Base-by-base conservation (phyloP, 1,140 invertebrate species). In the Drosophila arizonae region DNA sequence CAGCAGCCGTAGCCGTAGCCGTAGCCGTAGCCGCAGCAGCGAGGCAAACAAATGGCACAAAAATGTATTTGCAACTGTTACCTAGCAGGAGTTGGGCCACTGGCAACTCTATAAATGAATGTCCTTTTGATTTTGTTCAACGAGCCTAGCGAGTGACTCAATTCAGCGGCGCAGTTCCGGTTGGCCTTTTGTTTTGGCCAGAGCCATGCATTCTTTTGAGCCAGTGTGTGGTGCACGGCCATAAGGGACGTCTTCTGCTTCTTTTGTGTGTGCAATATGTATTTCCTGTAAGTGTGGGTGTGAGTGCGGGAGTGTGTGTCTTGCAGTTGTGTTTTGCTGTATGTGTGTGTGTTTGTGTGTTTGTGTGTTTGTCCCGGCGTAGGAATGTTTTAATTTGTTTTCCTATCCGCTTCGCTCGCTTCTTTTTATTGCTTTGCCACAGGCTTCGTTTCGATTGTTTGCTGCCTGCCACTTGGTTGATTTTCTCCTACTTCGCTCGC, bases 381-480 rank as follows among this genome's bases (percentile, higher is more conserved):
- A 85, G 87, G 87, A 90, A 90, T 90, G 87, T 90, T 90, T 90
- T 90, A 90, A 90, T 90, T 90, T 90, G 87, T 87, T 90, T 82
- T 90, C 77, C 79, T 80, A 88, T 89, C 85, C 84, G 85, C 69
- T 74, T 73, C 77, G 67, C 73, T 84, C 67, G 76, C 84, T 79
- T 84, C 76, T 88, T 88, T 88, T 88, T 88, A 85, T 88, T 88
- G 84, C 85, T 72, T 58, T 57, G 70, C 84, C 82, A 65, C 76
- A 82, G 82, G 84, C 79, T 80, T 71, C 77, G 72, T 72, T 89
- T 84, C 78, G 85, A 89, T 88, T 88, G 84, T 89, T 88, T 88
- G 82, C 62, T 56, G 21, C 48, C 55, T 30, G 52, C 48, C 72
- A 63, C 76, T 58, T 58, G 58, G 61, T 65, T 62, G 48, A 57